Percentiles rank a stretch among this genome's conserved stretches.
phyloP scores from a whole-genome alignment of 2,888 invertebrate genomes.

The Caenorhabditis sp. region DNA sequence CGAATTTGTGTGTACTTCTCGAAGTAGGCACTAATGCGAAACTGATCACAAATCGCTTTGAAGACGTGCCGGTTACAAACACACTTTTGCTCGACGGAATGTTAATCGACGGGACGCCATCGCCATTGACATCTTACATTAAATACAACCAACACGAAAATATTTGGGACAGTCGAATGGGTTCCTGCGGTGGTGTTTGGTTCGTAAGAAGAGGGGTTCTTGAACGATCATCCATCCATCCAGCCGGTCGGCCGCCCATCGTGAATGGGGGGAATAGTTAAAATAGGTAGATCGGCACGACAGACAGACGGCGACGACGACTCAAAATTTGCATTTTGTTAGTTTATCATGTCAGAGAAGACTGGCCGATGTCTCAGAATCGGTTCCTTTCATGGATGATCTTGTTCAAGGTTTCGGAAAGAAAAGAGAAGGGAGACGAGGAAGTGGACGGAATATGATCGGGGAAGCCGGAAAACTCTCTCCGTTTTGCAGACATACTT shows the following conservation, averaged over 20 bases:
- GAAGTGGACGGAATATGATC: background rate
- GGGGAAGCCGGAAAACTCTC: background rate
- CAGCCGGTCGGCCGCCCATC: slow-evolving; percentile 30
- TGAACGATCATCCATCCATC: slow-evolving; percentile 34
- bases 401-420: background rate
- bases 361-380: background rate
- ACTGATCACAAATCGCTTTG: slow-evolving; percentile 42
- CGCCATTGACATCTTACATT: background rate
- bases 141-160: slow-evolving; percentile 10
- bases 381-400: slow-evolving; percentile 1
- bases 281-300: slow-evolving; percentile 10
- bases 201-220: slow-evolving; percentile 28
- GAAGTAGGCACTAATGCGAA: slow-evolving; percentile 5
- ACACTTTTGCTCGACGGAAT: background rate
- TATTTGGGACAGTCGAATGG: background rate
- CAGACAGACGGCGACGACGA: slow-evolving; percentile 11
- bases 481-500: slow-evolving; percentile 87
- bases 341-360: slow-evolving; percentile 12
- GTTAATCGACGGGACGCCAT: too few relatives aligned
- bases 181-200: slow-evolving; percentile 40
- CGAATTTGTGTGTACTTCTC: slow-evolving; percentile 21
- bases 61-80: slow-evolving; percentile 34
- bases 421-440: background rate
- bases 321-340: slow-evolving; percentile 20
- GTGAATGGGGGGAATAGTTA: slow-evolving; percentile 31